phyloP scores from a whole-genome alignment of 2,797 vertebrate genomes.

The Helarctos malayanus region DNA sequence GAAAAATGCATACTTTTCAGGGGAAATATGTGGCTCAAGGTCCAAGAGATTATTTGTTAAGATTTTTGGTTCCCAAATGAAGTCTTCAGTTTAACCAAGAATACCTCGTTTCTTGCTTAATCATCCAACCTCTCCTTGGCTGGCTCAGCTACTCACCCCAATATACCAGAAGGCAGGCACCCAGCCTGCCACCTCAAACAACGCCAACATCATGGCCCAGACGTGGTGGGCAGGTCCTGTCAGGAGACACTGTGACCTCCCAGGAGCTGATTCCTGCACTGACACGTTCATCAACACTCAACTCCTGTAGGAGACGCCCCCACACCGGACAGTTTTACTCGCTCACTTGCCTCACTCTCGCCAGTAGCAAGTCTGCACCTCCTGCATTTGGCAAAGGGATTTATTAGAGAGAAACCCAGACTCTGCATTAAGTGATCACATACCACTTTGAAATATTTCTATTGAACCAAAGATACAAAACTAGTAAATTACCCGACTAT shows the following conservation, averaged over 20 bases:
- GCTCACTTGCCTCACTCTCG: slow-evolving; percentile 78
- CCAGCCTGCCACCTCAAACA: background rate
- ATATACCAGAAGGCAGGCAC: background rate
- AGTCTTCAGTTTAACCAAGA: slow-evolving; percentile 79
- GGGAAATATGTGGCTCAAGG: slow-evolving; percentile 83
- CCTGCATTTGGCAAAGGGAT: slow-evolving; percentile 86
- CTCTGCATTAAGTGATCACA: slow-evolving; percentile 69
- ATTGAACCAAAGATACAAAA: slow-evolving; percentile 75
- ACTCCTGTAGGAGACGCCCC: slow-evolving; percentile 66
- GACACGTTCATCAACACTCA: slow-evolving; percentile 19
- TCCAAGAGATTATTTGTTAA: slow-evolving; percentile 82
- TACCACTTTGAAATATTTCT: slow-evolving; percentile 73
- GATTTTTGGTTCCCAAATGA: slow-evolving; percentile 83
- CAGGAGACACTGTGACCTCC: background rate
- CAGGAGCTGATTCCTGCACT: slow-evolving; percentile 33
- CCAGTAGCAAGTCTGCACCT: slow-evolving; percentile 78
- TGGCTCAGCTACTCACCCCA: slow-evolving; percentile 52
- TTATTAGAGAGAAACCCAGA: slow-evolving; percentile 82
- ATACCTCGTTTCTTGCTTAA: slow-evolving; percentile 30
- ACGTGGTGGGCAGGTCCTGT: background rate
- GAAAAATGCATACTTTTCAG: slow-evolving; percentile 80
- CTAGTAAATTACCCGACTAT: slow-evolving; percentile 77
- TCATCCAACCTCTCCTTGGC: slow-evolving; percentile 35
- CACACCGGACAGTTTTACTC: slow-evolving; percentile 60
- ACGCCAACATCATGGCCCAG: slow-evolving; percentile 8